Evolutionary conservation across 2,797 vertebrate species (phyloP), one percentile per base, ranked within the genome.

Genomic region (Otolemur crassicaudatus): DNA sequence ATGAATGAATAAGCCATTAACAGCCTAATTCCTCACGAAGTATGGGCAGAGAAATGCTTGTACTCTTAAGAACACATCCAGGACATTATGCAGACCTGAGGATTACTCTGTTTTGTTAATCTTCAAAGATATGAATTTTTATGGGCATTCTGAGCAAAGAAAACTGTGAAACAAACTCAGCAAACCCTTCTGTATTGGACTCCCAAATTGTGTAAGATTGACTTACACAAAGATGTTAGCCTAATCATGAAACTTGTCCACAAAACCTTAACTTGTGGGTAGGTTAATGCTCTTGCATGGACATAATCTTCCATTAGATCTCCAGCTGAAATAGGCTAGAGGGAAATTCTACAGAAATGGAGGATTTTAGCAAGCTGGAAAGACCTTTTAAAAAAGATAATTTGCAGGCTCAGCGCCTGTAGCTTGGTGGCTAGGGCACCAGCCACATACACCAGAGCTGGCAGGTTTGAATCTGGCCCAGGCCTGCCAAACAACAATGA

Each of bases 161-260:
- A 93, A 83, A 92, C 61, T 70, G 60, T 96, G 56, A 93, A 92
- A 90, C 70, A 70, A n/a, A 65, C 12, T 75, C 19, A 58, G 37
- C 3, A 40, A 95, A 37, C 6, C 5, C 19, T 81, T 92, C 23
- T 29, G 29, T 49, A 61, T 11, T 43, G 23, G 6, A 34, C 13
- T 88, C 34, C 76, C 76, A 3, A 69, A 43, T 58, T 3, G 2
- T 34, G 40, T 31, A 61, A 29, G 40, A 61, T 40, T 72, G 73
- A 81, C 19, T 93, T 69, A 90, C 56, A 84, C 8, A 53, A 63
- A 89, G n/a, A 70, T 19, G 86, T 91, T 73, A 87, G n/a, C 72
- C 34, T 88, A 43, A 63, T 20, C n/a, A n/a, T 25, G 27, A 56
- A 70, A 34, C 27, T 12, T 12, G 4, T 46, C 34, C 31, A 19